Conservation (phyloP, 2,888 invertebrate genomes). For the Nasonovia ribisnigri region DNA sequence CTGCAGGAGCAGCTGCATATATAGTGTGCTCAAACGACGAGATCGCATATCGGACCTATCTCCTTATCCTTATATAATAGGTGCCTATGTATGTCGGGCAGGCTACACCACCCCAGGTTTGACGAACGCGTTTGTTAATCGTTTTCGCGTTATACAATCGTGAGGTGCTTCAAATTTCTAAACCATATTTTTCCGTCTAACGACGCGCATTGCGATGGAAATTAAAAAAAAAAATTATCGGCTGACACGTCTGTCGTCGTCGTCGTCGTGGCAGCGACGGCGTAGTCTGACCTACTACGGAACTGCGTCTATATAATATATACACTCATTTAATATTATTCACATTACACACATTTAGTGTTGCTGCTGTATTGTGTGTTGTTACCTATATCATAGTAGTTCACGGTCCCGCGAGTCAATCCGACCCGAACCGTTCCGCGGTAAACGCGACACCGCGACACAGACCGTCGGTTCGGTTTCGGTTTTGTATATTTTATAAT, state of each 20-base stretch:
- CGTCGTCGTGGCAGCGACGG: background rate
- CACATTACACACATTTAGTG: background rate
- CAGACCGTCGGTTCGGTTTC: conserved; percentile 15
- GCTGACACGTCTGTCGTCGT: background rate
- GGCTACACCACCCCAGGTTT: background rate
- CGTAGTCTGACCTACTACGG: background rate
- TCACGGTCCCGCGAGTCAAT: conserved; percentile 19
- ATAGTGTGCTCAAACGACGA: background rate
- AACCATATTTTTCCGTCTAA: background rate
- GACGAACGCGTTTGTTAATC: background rate
- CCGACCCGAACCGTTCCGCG: conserved; percentile 53
- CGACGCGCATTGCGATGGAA: background rate
- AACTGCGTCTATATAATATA: background rate
- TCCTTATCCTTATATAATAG: background rate
- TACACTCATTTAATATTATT: background rate
- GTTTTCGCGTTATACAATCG: background rate
- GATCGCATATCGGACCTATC: background rate
- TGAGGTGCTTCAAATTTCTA: background rate
- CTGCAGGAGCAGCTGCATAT: background rate
- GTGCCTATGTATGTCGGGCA: background rate
- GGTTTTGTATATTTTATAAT: background rate
- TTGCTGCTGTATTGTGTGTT: background rate
- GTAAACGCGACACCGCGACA: conserved; percentile 20
- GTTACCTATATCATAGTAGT: background rate
- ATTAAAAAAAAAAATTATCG: background rate